phyloP scores from a whole-genome alignment of 2,888 invertebrate species.

The Oscheius onirici region DNA sequence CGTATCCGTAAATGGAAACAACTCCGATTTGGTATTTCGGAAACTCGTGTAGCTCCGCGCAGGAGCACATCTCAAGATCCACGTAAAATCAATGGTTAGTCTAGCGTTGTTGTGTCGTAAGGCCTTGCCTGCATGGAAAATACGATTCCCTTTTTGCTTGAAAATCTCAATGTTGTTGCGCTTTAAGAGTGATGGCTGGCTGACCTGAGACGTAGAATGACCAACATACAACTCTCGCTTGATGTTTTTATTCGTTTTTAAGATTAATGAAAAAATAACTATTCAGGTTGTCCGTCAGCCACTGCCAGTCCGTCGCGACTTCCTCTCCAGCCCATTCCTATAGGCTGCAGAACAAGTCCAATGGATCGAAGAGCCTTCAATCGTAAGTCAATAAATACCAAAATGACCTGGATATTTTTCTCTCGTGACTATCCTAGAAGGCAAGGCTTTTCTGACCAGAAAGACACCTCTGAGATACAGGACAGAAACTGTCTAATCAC shows the following conservation, averaged over 20 bases:
- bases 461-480: too few species aligned
- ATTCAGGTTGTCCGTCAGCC: constrained; percentile 13
- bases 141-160: neutral
- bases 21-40: constrained; percentile 30
- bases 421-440: too few species aligned
- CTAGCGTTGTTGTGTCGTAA: neutral
- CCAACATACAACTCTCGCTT: neutral
- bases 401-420: too few species aligned
- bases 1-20: constrained; percentile 33
- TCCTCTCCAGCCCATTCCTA: constrained; percentile 14
- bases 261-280: neutral
- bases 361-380: constrained; percentile 18
- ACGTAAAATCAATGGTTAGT: constrained; percentile 28
- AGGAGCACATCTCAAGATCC: constrained; percentile 33
- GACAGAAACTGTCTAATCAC: too few species aligned
- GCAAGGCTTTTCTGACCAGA: too few species aligned
- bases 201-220: neutral
- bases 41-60: constrained; percentile 13
- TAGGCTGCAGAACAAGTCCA: constrained; percentile 32
- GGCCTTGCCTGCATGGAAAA: neutral
- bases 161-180: neutral
- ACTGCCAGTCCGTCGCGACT: constrained; percentile 18
- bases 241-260: neutral
- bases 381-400: constrained; percentile 6
- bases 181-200: neutral